These are phyloP conservation scores for Ochropacha duplaris DNA, from an alignment of 2,888 invertebrate genomes.

Conservation along the genomic window DNA sequence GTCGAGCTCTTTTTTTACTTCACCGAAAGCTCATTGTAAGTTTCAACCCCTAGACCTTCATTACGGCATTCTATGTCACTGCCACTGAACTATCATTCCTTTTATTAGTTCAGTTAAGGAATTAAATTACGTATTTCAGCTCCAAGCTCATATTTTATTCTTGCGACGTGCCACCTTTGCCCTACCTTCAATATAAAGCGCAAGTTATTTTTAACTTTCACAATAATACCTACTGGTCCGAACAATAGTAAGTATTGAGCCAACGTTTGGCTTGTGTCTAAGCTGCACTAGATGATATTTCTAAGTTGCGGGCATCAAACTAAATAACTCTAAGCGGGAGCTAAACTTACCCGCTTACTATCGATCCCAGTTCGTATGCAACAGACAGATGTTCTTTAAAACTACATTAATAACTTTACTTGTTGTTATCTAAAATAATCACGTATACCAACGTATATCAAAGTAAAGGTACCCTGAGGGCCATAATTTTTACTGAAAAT, in stretches of 20 bases:
- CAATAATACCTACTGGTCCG: conserved; percentile 1
- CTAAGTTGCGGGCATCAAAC: conserved; percentile 9
- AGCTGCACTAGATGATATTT: conserved; percentile 4
- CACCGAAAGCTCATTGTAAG: no score
- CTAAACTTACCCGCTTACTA: conserved; percentile 8
- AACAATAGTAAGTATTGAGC: neutral
- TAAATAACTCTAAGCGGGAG: conserved; percentile 4
- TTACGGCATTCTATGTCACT: no score
- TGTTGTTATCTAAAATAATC: no score
- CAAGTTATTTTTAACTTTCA: conserved; percentile 4
- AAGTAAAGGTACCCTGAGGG: no score
- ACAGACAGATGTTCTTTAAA: conserved; percentile 19
- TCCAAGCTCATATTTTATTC: neutral
- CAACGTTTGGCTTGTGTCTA: conserved; percentile 4
- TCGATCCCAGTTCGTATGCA: conserved; percentile 24
- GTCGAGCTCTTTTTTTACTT: no score
- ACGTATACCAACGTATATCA: no score
- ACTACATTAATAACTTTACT: no score
- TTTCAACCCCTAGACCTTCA: no score
- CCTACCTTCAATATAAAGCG: neutral
- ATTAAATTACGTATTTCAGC: no score
- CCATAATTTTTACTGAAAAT: neutral
- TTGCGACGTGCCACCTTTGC: neutral
- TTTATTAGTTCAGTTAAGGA: neutral
- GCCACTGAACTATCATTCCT: no score